Percentiles rank a stretch among this genome's conserved stretches.
Evolutionary conservation across 1,140 invertebrate genomes (phyloP).

Genomic region (Microvelia longipes): DNA sequence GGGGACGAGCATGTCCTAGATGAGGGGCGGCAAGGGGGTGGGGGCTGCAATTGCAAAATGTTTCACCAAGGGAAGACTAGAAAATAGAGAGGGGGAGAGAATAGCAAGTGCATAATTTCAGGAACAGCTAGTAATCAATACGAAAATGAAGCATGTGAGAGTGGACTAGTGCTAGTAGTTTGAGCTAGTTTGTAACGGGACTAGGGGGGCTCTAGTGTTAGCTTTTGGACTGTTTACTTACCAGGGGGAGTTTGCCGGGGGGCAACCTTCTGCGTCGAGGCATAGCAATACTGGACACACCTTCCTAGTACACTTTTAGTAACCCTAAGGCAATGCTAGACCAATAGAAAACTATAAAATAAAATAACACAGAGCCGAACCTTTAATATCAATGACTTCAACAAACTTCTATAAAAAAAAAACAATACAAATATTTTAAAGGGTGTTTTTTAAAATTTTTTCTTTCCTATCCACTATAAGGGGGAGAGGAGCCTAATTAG

Average conservation of each 20-base stretch:
- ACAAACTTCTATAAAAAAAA: too few relatives aligned
- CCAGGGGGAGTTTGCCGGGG: not conserved
- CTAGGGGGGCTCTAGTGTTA: not conserved
- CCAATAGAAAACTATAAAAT: too few relatives aligned
- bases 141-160: not conserved
- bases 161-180: not conserved
- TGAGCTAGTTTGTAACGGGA: not conserved
- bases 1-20: not conserved
- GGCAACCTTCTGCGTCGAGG: not conserved
- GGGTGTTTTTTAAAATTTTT: too few relatives aligned
- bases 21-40: not conserved
- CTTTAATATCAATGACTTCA: too few relatives aligned
- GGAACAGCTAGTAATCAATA: not conserved
- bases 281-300: not conserved
- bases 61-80: not conserved
- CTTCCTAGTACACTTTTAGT: not conserved
- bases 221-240: not conserved
- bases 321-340: too few relatives aligned
- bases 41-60: not conserved
- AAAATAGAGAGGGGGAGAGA: not conserved
- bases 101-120: not conserved
- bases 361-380: too few relatives aligned
- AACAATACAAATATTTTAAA: too few relatives aligned
- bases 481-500: too few relatives aligned
- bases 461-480: too few relatives aligned